Evolutionary conservation across 2,113 vertebrate genomes (phyloP).

Genomic region (Aramus guarauna): DNA sequence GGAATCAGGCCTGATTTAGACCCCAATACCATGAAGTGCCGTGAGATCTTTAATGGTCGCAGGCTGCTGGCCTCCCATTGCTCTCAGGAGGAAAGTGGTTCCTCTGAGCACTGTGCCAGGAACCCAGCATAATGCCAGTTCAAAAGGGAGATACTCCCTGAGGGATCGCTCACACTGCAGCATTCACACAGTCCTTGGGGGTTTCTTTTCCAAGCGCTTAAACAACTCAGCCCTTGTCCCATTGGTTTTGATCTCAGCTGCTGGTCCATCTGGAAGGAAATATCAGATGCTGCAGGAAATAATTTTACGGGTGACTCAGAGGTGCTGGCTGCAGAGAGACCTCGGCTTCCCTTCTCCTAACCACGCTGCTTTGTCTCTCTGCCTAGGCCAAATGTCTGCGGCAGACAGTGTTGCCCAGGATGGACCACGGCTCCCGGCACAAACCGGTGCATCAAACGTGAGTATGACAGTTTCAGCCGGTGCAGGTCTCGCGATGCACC

Average conservation of each 20-base stretch:
- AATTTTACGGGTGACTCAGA: constrained; percentile 58
- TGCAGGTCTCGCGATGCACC: neutral
- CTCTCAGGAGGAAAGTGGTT: constrained; percentile 4
- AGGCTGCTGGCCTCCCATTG: neutral
- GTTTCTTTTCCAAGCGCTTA: constrained; percentile 26
- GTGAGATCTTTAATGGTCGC: neutral
- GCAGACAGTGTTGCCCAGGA: constrained; percentile 92
- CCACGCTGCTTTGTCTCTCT: constrained; percentile 47
- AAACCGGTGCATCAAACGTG: constrained; percentile 94
- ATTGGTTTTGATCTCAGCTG: constrained; percentile 59
- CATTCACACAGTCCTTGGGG: neutral
- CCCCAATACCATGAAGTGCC: neutral
- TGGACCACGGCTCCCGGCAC: constrained; percentile 89
- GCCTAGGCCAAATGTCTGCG: constrained; percentile 89
- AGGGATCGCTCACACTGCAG: neutral
- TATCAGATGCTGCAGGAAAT: constrained; percentile 49
- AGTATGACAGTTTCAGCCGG: constrained; percentile 61
- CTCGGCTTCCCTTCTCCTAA: constrained; percentile 29
- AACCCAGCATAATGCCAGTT: neutral
- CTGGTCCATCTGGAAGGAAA: constrained; percentile 60
- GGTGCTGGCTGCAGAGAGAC: constrained; percentile 10
- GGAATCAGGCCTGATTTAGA: neutral
- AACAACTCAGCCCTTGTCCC: constrained; percentile 53
- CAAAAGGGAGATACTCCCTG: neutral
- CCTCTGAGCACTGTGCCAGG: neutral